Percentiles rank a stretch among this genome's conserved stretches.
These are phyloP conservation scores for Brachyhypopomus gauderio DNA, from an alignment of 2,113 vertebrate genomes.

Conservation along the genomic window DNA sequence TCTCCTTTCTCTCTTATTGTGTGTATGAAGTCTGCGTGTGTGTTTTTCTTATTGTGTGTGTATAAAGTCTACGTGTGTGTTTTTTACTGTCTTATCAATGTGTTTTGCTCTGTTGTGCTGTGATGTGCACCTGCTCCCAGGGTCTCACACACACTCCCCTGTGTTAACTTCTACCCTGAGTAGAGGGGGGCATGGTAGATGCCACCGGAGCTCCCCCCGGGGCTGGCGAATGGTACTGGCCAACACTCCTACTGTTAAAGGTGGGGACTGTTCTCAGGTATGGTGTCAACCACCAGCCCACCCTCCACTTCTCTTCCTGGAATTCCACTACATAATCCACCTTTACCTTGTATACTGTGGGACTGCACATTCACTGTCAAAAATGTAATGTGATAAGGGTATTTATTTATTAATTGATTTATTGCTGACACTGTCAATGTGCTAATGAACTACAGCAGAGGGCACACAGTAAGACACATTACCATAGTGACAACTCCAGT, in stretches of 20 bases:
- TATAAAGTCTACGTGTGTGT: not conserved
- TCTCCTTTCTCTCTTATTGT: not conserved
- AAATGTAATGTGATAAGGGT: not conserved
- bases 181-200: slow-evolving; percentile 56
- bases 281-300: slow-evolving; percentile 49
- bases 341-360: slow-evolving; percentile 27
- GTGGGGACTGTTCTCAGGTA: slow-evolving; percentile 61
- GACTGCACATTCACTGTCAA: not conserved
- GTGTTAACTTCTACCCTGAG: slow-evolving; percentile 55
- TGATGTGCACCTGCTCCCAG: slow-evolving; percentile 51
- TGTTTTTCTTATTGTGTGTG: not conserved
- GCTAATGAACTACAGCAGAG: too few species aligned
- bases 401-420: not conserved
- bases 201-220: slow-evolving; percentile 56
- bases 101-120: slow-evolving; percentile 41
- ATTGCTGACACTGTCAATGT: not conserved
- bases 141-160: slow-evolving; percentile 55
- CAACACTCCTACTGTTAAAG: slow-evolving; percentile 58
- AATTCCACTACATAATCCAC: slow-evolving; percentile 37
- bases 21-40: too few species aligned
- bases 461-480: too few species aligned
- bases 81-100: slow-evolving; percentile 31
- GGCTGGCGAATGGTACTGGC: slow-evolving; percentile 57
- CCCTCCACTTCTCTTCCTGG: slow-evolving; percentile 37
- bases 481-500: too few species aligned